Evolutionary conservation across 92 coral and sea anemone species (phyloP), one percentile per base, ranked within the genome.

Genomic region (Blastomussa wellsi): DNA sequence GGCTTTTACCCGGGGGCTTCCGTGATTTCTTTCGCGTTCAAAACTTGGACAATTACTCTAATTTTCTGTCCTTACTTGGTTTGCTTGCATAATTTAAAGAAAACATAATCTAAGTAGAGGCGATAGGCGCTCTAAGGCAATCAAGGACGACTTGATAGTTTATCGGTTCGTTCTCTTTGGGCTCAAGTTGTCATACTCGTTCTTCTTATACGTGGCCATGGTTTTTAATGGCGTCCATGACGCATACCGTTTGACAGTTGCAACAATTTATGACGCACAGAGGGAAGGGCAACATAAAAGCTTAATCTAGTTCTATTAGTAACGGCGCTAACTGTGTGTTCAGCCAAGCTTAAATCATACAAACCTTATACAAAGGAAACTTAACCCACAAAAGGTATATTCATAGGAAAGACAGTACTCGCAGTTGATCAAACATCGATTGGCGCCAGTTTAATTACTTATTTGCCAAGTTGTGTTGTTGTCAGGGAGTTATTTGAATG

Each of bases 321-420:
- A 41, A 73, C 77, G 79, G 79, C 39, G 36, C 36, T 38, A 71
- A 49, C 31, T 31, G 62, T 76, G 37, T 76, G 29, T 32, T 52
- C 52, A 32, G 65, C 24, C 7, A 17, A 4, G 44, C 4, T 19
- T 74, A 17, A 78, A 16, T 38, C 9, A 78, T 28, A 62, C 68
- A 62, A 77, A 32, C 80, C 7, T 32, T 51, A 37, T 19, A 51
- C 67, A 53, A 77, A 77, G 81, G 7, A 32, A 33, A 36, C 2
- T 57, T 77, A 78, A 13, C 44, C 5, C 5, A 22, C 29, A 77
- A 31, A 39, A 1, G 0, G 35, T 16, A 32, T 15, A n/a, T 47
- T 12, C 22, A 29, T 19, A 39, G 24, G 33, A 14, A 78, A 12
- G 36, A 59, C n/a, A 16, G 0, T 1, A 42, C 7, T 37, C 7